Base-by-base conservation (phyloP, 2,888 invertebrate species). In the Cosmia trapezina region DNA sequence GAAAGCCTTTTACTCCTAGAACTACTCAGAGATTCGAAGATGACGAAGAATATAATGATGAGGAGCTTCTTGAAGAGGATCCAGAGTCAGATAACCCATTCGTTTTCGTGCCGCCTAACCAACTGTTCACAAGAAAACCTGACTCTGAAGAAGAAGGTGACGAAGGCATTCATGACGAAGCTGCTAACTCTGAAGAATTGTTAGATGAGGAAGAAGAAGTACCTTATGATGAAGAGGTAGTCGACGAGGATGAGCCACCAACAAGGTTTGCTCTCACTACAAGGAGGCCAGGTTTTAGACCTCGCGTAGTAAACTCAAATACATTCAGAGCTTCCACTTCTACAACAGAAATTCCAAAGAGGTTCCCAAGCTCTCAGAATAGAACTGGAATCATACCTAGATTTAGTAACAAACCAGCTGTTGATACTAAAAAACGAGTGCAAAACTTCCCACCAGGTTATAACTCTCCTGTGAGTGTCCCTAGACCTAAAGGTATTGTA, bases 371-470 rank as follows among this genome's bases (percentile, higher is more conserved):
- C 51, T 86, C 85, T 65, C 93, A 92, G 89, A 96, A 95, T 62
- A 93, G 90, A 83, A 94, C 95, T n/a, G 82, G 85, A 14, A 83
- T 92, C 4, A 91, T 88, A 54, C 94, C 89, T 70, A 93, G 94
- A 86, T 92, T 94, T 60, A 86, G 88, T 49, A 94, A 91, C 60
- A 94, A 91, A 83, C 89, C 93, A 22, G 81, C 87, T 9, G 89
- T 89, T 83, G 92, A 93, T 68, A 91, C 89, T 14, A 94, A 94
- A 57, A 96, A 93, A 82, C 92, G 96, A 17, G 94, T 95, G 1
- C 94, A 94, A 88, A 96, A 96, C 81, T 93, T 96, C 17, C 95
- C 96, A 17, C 86, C 91, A 63, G 96, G 95, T 43, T 96, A 96
- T 68, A 92, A 86, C 70, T 78, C 81, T 59, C 89, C 93, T 64